These are phyloP conservation scores for Pammene fasciana DNA, from an alignment of 2,888 invertebrate species.

Conservation along the genomic window DNA sequence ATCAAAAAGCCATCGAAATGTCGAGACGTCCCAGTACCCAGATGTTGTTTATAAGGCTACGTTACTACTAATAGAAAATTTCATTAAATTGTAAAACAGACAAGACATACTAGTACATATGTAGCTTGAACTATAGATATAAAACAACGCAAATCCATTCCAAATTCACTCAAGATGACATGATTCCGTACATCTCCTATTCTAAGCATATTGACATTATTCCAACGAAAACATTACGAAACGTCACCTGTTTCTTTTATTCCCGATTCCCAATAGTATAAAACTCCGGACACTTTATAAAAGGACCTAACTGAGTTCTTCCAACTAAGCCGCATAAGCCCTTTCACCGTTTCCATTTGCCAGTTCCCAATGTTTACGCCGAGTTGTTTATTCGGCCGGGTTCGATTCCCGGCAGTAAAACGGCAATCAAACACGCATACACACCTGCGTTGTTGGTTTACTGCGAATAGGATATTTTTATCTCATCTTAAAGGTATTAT, in stretches of 20 bases:
- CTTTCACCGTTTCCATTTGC: not conserved
- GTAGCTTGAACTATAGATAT: too few species aligned
- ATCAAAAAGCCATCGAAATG: too few species aligned
- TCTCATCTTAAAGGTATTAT: constrained; percentile 5
- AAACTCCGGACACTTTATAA: not conserved
- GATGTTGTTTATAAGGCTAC: too few species aligned
- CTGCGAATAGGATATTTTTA: constrained; percentile 20
- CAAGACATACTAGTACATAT: too few species aligned
- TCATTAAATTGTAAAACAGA: too few species aligned
- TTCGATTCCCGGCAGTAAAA: constrained; percentile 57
- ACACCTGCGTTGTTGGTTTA: constrained; percentile 50
- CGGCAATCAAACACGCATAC: constrained; percentile 50
- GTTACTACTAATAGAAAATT: too few species aligned
- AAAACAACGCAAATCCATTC: too few species aligned
- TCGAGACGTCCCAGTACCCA: too few species aligned
- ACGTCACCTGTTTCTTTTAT: constrained; percentile 9
- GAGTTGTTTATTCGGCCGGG: constrained; percentile 36
- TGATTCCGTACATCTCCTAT: not conserved
- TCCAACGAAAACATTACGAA: constrained; percentile 5
- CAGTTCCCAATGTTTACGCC: constrained; percentile 8
- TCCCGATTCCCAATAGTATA: constrained; percentile 13
- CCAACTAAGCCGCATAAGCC: not conserved
- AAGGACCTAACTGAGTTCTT: not conserved
- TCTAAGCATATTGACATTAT: not conserved
- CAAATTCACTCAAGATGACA: too few species aligned